Evolutionary conservation across 2,888 invertebrate species (phyloP).

Genomic region (Parthenolecanium corni): DNA sequence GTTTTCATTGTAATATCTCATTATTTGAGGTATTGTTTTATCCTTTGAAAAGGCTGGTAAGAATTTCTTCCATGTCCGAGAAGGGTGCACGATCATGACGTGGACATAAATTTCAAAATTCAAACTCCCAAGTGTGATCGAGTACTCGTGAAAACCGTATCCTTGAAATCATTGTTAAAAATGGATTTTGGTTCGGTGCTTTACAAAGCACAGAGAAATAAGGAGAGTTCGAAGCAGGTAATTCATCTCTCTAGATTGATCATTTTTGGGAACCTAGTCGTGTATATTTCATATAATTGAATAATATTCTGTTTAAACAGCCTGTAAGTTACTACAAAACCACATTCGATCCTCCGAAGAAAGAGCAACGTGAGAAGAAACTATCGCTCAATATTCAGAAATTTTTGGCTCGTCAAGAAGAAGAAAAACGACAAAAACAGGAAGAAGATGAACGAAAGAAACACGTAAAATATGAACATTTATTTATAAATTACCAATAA

Average conservation of each 20-base stretch:
- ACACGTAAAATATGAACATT: conserved; percentile 40
- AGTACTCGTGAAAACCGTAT: too few relatives aligned
- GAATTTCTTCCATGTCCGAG: too few relatives aligned
- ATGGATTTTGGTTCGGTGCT: conserved; percentile 54
- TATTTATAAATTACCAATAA: too few relatives aligned
- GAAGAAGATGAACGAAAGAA: conserved; percentile 52
- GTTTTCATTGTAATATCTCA: too few relatives aligned
- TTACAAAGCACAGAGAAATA: conserved; percentile 51
- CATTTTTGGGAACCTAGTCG: background rate
- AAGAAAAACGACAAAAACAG: conserved; percentile 58
- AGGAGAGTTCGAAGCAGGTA: conserved; percentile 39
- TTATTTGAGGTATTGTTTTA: too few relatives aligned
- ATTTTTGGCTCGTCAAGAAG: conserved; percentile 69
- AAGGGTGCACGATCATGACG: too few relatives aligned
- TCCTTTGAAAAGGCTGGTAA: too few relatives aligned
- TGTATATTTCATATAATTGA: background rate
- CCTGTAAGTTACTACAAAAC: conserved; percentile 54
- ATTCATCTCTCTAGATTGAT: conserved; percentile 12
- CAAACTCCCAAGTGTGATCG: too few relatives aligned
- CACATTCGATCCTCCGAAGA: conserved; percentile 70
- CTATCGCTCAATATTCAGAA: conserved; percentile 70
- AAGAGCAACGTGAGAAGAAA: conserved; percentile 46
- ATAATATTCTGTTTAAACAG: background rate
- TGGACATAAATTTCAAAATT: too few relatives aligned
- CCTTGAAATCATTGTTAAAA: too few relatives aligned